Evolutionary conservation across 2,113 vertebrate genomes (phyloP).

Genomic region (Illadopsis cleaveri): DNA sequence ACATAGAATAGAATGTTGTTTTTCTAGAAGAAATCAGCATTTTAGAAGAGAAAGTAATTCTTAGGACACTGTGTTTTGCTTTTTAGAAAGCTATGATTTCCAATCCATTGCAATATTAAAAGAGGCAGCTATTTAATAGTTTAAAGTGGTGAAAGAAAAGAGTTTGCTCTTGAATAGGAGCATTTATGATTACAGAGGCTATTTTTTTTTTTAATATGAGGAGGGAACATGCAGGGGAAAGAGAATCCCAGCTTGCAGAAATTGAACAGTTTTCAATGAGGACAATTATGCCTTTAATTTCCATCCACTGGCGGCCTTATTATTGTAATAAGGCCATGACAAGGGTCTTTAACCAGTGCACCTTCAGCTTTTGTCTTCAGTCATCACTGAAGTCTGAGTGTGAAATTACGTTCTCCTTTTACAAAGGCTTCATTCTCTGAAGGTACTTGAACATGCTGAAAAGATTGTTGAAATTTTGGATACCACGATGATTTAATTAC

Average conservation of each 20-base stretch:
- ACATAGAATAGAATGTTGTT: constrained; percentile 4
- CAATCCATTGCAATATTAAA: not conserved
- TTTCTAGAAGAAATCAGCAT: not conserved
- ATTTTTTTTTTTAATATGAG: not conserved
- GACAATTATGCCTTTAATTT: not conserved
- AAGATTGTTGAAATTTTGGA: not conserved
- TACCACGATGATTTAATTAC: not conserved
- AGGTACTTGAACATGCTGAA: not conserved
- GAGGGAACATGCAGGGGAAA: not conserved
- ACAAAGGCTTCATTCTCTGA: not conserved
- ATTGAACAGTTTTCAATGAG: not conserved
- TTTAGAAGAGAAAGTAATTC: not conserved
- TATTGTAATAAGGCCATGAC: not conserved
- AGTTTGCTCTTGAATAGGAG: not conserved
- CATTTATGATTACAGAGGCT: not conserved
- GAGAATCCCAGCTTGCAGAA: not conserved
- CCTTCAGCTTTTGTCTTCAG: constrained; percentile 3
- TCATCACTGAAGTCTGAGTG: not conserved
- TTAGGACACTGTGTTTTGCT: not conserved
- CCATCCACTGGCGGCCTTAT: not conserved
- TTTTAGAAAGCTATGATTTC: not conserved
- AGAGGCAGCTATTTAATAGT: not conserved
- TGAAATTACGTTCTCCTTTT: not conserved
- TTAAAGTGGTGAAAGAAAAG: not conserved
- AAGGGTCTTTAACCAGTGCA: not conserved